Percentiles rank a stretch among this genome's conserved stretches.
These are phyloP conservation scores for rat (Rattus norvegicus) DNA, from an alignment of 2,113 vertebrate genomes.

Conservation along the genomic window GRCr8 NC_086024.1:49344001-49344500, in stretches of 20 bases:
- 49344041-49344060: background rate
- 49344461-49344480: fast-evolving
- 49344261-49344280: background rate
- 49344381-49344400: fast-evolving
- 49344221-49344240: background rate
- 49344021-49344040: too few relatives aligned
- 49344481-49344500: background rate
- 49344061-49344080: background rate
- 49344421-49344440: background rate
- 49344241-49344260: background rate
- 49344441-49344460: background rate
- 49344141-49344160: background rate
- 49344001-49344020: too few relatives aligned
- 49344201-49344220: background rate
- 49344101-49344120: background rate
- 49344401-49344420: background rate
- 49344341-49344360: background rate
- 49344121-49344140: background rate
- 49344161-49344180: background rate
- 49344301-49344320: constrained; percentile 24
- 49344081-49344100: background rate
- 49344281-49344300: background rate
- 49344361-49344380: background rate
- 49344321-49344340: background rate
- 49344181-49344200: background rate